Percentiles rank a stretch among this genome's conserved stretches.
Evolutionary conservation across 2,888 invertebrate genomes (phyloP).

Genomic region (Parnassius mnemosyne): DNA sequence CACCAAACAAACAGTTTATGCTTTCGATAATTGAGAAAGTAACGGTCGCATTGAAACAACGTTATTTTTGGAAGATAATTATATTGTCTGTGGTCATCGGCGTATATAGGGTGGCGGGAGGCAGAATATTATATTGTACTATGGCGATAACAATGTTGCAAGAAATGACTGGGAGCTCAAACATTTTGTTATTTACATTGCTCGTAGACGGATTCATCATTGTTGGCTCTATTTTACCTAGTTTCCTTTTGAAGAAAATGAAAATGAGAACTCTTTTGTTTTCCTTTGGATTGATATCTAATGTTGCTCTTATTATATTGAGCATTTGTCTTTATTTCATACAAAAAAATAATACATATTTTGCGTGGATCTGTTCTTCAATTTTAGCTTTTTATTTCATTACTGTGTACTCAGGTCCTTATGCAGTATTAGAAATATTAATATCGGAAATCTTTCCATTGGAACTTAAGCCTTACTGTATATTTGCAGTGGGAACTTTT

Average conservation of each 20-base stretch:
- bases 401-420: slow-evolving; percentile 35
- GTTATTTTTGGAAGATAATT: slow-evolving; percentile 30
- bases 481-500: slow-evolving; percentile 30
- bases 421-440: slow-evolving; percentile 37
- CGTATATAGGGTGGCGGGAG: slow-evolving; percentile 30
- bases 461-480: slow-evolving; percentile 36
- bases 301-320: slow-evolving; percentile 26
- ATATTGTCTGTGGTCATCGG: slow-evolving; percentile 21
- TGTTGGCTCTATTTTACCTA: slow-evolving; percentile 28
- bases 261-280: slow-evolving; percentile 31
- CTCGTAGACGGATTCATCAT: slow-evolving; percentile 31
- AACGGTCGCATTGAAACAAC: slow-evolving; percentile 23
- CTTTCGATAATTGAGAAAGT: slow-evolving; percentile 19
- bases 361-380: slow-evolving; percentile 29
- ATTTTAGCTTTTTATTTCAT: slow-evolving; percentile 37
- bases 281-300: slow-evolving; percentile 27
- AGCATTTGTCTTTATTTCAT: slow-evolving; percentile 28
- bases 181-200: slow-evolving; percentile 31
- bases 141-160: slow-evolving; percentile 32
- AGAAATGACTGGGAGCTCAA: slow-evolving; percentile 30
- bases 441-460: slow-evolving; percentile 39
- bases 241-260: slow-evolving; percentile 25
- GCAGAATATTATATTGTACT: slow-evolving; percentile 30
- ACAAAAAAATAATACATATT: slow-evolving; percentile 21
- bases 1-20: slow-evolving; percentile 14